Evolutionary conservation across 2,797 vertebrate genomes (phyloP).

Genomic region (Enteromius unitaeniatus): DNA sequence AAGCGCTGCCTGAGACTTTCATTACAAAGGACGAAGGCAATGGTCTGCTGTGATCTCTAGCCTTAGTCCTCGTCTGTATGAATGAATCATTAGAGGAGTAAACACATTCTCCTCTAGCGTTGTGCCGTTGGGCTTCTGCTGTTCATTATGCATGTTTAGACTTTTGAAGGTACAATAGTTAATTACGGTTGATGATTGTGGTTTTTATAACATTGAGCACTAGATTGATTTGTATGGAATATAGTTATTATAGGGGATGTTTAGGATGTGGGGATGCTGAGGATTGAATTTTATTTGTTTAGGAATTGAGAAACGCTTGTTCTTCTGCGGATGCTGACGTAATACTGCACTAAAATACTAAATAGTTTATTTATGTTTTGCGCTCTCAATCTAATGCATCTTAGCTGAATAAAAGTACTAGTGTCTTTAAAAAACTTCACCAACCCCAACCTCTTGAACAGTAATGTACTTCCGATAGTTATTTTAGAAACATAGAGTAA

Average conservation of each 20-base stretch:
- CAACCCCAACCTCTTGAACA: not conserved
- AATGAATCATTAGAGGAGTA: constrained; percentile 21
- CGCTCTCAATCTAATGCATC: not conserved
- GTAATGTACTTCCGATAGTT: not conserved
- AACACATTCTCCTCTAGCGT: constrained; percentile 11
- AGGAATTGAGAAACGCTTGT: not conserved
- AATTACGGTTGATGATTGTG: not conserved
- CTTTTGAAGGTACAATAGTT: not conserved
- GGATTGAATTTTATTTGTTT: not conserved
- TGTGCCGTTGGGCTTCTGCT: not conserved
- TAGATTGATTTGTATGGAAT: not conserved
- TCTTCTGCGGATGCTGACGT: not conserved
- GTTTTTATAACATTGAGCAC: not conserved
- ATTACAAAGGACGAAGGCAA: constrained; percentile 42
- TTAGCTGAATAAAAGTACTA: not conserved
- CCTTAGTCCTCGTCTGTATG: not conserved
- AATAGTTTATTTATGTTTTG: not conserved
- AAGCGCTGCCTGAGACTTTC: constrained; percentile 31
- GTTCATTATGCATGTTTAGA: not conserved
- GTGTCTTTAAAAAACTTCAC: not conserved
- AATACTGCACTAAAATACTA: not conserved
- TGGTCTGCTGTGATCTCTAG: constrained; percentile 34
- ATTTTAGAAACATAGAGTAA: not conserved
- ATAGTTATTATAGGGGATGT: not conserved
- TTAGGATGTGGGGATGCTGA: not conserved